phyloP scores from a whole-genome alignment of 2,888 invertebrate species.

The Mesoligia furuncula region DNA sequence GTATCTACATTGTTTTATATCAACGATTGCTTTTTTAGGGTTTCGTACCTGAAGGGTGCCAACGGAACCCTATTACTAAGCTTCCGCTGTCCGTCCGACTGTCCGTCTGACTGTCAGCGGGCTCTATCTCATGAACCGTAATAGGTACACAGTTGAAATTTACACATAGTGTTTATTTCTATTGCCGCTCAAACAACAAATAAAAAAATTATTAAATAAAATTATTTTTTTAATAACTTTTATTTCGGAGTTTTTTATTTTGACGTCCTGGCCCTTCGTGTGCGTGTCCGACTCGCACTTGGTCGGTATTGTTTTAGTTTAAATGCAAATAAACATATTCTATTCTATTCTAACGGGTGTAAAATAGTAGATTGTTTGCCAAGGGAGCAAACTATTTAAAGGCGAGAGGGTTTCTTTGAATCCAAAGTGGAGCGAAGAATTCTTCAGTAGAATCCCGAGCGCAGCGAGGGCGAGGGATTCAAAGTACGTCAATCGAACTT shows the following conservation, averaged over 20 bases:
- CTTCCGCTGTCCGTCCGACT: background rate
- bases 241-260: too few species aligned
- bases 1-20: background rate
- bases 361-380: too few species aligned
- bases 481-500: too few species aligned
- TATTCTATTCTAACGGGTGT: background rate
- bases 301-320: background rate
- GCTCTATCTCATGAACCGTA: background rate
- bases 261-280: background rate
- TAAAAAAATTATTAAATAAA: background rate
- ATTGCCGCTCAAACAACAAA: background rate
- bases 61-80: background rate
- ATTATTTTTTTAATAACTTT: background rate
- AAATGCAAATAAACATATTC: background rate
- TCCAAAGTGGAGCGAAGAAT: too few species aligned
- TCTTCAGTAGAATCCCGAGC: too few species aligned
- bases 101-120: background rate
- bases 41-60: background rate
- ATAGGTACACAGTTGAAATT: background rate
- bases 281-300: background rate
- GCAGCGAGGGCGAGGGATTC: too few species aligned
- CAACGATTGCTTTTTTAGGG: background rate
- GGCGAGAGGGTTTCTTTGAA: too few species aligned
- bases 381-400: too few species aligned
- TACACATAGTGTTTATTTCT: background rate